Percentiles rank a stretch among this genome's conserved stretches.
phyloP scores from a whole-genome alignment of 2,888 invertebrate species.

The Eueremaeus valkanovi region DNA sequence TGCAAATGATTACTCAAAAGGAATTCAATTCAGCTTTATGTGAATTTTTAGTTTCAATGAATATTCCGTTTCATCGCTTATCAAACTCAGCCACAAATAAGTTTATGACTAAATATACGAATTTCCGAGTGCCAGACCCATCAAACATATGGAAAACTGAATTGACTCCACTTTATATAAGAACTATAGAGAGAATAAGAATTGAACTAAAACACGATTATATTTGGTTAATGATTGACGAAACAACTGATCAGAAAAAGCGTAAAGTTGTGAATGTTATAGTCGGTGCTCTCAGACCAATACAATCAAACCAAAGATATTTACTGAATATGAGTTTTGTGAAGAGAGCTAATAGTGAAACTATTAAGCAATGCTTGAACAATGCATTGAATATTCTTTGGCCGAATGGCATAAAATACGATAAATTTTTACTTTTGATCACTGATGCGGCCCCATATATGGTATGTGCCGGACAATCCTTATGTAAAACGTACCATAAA shows the following conservation, averaged over 20 bases:
- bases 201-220: not conserved
- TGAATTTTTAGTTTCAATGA: not conserved
- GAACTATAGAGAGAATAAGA: not conserved
- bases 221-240: not conserved
- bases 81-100: not conserved
- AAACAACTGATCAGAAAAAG: not conserved
- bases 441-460: slow-evolving; percentile 3
- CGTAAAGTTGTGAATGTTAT: not conserved
- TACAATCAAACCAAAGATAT: not conserved
- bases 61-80: not conserved
- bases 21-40: not conserved
- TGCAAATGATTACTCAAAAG: not conserved
- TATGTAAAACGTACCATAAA: not conserved
- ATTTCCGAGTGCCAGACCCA: not conserved
- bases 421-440: not conserved
- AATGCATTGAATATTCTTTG: not conserved
- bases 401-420: not conserved
- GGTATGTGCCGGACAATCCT: not conserved
- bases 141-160: not conserved
- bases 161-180: not conserved
- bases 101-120: not conserved
- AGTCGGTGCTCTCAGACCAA: not conserved
- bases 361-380: not conserved
- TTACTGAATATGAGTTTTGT: not conserved
- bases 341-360: not conserved